Evolutionary conservation across 2,888 invertebrate species (phyloP), one percentile per base, ranked within the genome.

Genomic region (Aphodius sticticus): DNA sequence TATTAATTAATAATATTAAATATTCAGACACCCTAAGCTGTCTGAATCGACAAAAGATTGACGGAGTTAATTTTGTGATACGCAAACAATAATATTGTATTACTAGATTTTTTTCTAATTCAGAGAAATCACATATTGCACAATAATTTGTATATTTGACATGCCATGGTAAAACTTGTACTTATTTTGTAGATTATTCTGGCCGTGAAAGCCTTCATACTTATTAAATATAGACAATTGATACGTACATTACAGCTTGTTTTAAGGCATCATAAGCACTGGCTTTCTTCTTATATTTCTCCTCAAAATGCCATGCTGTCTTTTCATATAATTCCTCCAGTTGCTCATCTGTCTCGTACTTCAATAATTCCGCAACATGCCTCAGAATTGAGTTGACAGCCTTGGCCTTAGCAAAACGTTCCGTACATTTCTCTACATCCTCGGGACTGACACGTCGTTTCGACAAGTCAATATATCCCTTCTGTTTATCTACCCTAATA

Each of bases 391-490:
- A 99, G 90, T 99, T 99, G 0, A 99, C 99, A 14, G 98, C 97
- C 91, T 99, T 99, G 0, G 98, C 99, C 91, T 99, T 99, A 4
- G 99, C 97, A 90, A 97, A 99, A 86, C 99, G 93, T 88, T 99
- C 99, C 86, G 99, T 99, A 89, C 99, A 99, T 89, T 98, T 98
- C 86, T 97, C 96, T 80, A 99, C 96, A 90, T 99, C 99, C 90
- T 99, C 99, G 0, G 97, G 95, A 0, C 99, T 99, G 0, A 99
- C 99, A 90, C 99, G 94, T 88, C 99, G 94, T 91, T 99, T 99
- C 82, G 99, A 99, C 86, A 99, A 93, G 93, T 99, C 99, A 89
- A 99, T 99, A 89, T 99, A 99, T 93, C 99, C 99, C 93, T 99
- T 99, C 86, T 99, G 99, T 92, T 99, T 98, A 89, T 99, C 99